These are phyloP conservation scores for Todiramphus chloris DNA, from an alignment of 2,113 vertebrate species.

Conservation along the genomic window DNA sequence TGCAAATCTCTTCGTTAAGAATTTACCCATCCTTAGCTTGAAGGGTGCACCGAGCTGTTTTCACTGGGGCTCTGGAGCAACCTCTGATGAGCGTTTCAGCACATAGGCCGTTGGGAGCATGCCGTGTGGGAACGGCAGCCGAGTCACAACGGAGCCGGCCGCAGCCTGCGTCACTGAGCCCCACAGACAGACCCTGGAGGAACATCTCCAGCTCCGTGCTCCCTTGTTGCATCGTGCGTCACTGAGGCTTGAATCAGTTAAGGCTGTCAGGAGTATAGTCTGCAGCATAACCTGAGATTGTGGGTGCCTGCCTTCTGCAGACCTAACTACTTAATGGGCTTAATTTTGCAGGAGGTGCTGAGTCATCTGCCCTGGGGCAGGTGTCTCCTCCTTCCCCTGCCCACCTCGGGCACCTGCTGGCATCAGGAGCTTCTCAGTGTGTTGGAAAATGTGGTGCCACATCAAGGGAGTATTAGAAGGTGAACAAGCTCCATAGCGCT, in stretches of 20 bases:
- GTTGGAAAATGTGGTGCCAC: neutral
- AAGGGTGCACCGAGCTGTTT: neutral
- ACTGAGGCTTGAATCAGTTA: neutral
- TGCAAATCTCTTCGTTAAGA: neutral
- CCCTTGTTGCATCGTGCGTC: neutral
- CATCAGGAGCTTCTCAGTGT: neutral
- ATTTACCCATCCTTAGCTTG: neutral
- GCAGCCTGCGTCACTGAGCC: too few relatives aligned
- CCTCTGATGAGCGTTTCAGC: neutral
- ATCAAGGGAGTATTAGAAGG: neutral
- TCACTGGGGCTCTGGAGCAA: neutral
- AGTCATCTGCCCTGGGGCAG: neutral
- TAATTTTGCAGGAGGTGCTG: neutral
- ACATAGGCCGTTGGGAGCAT: accelerated
- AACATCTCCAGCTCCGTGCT: neutral
- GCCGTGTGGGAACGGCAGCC: neutral
- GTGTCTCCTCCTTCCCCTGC: neutral
- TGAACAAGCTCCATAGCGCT: neutral
- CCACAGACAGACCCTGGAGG: neutral
- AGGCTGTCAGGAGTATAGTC: neutral
- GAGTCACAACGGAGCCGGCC: accelerated
- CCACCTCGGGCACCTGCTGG: neutral
- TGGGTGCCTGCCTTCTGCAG: neutral
- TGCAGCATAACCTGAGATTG: neutral
- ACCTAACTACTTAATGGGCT: too few relatives aligned